Conservation (phyloP, 2,797 vertebrate species). For the Pipistrellus kuhlii region DNA sequence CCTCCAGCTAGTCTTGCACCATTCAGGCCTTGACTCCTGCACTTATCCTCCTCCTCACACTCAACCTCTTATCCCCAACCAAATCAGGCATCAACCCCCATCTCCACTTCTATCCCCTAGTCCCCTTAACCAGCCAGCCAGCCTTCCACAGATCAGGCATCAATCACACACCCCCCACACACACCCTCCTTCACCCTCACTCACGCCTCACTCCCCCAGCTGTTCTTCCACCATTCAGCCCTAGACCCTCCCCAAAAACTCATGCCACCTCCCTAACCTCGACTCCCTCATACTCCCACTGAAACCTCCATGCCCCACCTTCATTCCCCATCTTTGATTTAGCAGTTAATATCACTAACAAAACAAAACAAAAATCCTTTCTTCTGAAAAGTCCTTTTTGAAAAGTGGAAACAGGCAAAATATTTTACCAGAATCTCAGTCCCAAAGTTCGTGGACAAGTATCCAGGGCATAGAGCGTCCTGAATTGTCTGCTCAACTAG, state of each 20-base stretch:
- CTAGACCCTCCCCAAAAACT: background rate
- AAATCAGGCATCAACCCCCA: rapidly evolving
- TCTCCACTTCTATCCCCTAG: background rate
- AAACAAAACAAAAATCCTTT: background rate
- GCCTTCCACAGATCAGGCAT: background rate
- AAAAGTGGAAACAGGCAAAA: background rate
- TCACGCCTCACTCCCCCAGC: too few species aligned
- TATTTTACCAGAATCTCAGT: background rate
- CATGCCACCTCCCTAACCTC: background rate
- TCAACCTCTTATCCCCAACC: too few species aligned
- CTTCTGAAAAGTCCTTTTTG: background rate
- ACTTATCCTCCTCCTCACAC: background rate
- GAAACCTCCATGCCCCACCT: too few species aligned
- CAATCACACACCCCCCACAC: background rate
- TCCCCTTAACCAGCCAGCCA: background rate
- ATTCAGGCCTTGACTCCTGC: background rate
- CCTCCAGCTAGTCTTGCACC: background rate
- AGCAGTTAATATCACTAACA: background rate
- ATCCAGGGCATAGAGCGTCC: background rate
- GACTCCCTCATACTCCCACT: background rate
- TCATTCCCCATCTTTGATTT: background rate
- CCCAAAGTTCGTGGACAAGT: background rate
- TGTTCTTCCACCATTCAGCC: background rate
- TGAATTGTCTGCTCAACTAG: background rate
- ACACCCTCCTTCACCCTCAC: background rate